Evolutionary conservation across 2,797 vertebrate species (phyloP), one percentile per base, ranked within the genome.

Genomic region (Amazona finschi): DNA sequence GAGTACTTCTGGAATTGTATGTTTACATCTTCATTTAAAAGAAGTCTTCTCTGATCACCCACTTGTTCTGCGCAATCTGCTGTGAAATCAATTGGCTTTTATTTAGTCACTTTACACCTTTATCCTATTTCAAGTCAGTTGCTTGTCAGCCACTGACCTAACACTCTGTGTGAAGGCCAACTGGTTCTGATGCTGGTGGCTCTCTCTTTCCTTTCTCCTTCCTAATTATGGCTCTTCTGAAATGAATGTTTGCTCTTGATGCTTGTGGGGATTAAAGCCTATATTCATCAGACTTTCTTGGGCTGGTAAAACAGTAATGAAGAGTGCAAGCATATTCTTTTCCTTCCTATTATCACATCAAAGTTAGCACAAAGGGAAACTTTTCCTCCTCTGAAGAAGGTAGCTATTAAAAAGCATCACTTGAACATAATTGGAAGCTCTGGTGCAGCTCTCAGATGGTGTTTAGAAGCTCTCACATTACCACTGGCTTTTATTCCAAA

Each of bases 281-380:
- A 2, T 12, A 15, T 22, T 82, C 70, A 30, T 47, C 79, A 75
- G 79, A 83, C 73, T 83, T 77, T 87, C 44, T 15, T 33, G 46
- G 66, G 49, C 64, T 83, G 80, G 86, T 52, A 30, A 74, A 82
- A 77, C 13, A 66, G 53, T 88, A 53, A 74, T 33, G 61, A 65
- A 49, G 57, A 81, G 53, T 11, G 11, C 64, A 79, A 80, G 62
- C 82, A 27, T 39, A 8, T 71, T 17, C 43, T 84, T 61, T 57
- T 87, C 80, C 36, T 62, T 44, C 43, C 77, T 76, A 88, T 94
- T 84, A 88, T 62, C 93, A 94, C 94, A 70, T 96, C 92, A 92
- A 90, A 94, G 95, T 82, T 79, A 80, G 36, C 41, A 33, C 58
- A 60, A 52, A 88, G 31, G 65, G 64, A 57, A 95, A 52, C 11